Evolutionary conservation across 2,888 invertebrate genomes (phyloP).

Genomic region (Abscondita cerata): DNA sequence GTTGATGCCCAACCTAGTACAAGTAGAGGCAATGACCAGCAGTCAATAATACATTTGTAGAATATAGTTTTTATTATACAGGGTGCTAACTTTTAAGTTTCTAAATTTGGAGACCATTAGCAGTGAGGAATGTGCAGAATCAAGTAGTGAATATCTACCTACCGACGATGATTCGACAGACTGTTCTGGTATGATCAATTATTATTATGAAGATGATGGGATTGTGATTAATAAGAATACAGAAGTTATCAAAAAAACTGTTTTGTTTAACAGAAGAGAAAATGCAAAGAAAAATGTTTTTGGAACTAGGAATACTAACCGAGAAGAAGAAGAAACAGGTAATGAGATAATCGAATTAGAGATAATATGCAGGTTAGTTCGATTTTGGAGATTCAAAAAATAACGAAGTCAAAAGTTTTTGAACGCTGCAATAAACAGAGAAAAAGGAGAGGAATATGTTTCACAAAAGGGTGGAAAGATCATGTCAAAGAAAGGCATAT

Average conservation of each 20-base stretch:
- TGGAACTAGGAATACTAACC: background rate
- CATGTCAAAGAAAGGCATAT: background rate
- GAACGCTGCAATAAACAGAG: background rate
- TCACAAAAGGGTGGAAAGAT: background rate
- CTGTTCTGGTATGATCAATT: background rate
- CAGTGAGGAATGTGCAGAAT: background rate
- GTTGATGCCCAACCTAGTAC: background rate
- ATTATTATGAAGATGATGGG: background rate
- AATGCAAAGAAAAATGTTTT: background rate
- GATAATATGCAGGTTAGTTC: background rate
- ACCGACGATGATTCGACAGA: background rate
- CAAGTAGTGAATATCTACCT: background rate
- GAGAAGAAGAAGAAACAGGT: background rate
- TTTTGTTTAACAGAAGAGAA: background rate
- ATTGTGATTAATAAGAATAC: background rate
- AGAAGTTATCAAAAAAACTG: background rate
- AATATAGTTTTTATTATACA: background rate
- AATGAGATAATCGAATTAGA: background rate
- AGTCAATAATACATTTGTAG: too few species aligned
- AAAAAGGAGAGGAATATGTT: conserved; percentile 6
- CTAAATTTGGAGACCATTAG: background rate
- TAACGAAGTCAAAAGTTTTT: background rate
- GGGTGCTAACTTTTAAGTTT: background rate
- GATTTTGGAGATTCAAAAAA: background rate
- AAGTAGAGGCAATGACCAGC: background rate